Base-by-base conservation (phyloP, 2,113 vertebrate species). In the Steatornis caripensis region DNA sequence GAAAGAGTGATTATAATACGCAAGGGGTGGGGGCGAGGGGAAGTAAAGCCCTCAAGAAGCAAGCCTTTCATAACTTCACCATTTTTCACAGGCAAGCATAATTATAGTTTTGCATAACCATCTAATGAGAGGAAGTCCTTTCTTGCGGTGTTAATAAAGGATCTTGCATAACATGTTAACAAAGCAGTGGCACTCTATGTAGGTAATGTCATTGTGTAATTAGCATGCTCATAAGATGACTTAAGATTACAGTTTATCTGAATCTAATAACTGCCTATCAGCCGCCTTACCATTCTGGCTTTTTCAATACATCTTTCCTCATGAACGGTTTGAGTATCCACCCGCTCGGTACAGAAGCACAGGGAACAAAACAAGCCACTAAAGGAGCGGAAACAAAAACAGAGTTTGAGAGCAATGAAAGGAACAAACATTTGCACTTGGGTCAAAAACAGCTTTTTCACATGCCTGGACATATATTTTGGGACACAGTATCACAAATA, bases 71-170 rank as follows among this genome's bases (percentile, higher is more conserved):
- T 97, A 96, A 96, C 93, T 96, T 96, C 87, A 84, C 92, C 89
- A 93, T 95, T 96, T 96, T 94, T 97, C 85, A 97, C 97, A 96
- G 95, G 97, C 93, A 98, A 97, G 92, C 96, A 95, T 98, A 99
- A 98, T 98, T 98, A 98, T 96, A 98, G 98, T 98, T 98, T 90
- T 98, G 97, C 97, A 98, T 97, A 98, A 97, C 95, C 97, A 97
- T 98, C 96, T 98, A 97, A 98, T 98, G 97, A 98, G 96, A 98
- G 98, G 97, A 97, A 98, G 97, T 97, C 95, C 97, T 95, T 97
- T 97, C 98, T 94, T 96, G 96, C 98, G 98, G 98, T 98, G 98
- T 98, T 99, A 99, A 99, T 99, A 98, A 99, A 98, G 97, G 97
- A 98, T 97, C 97, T 96, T 96, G 96, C 97, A 97, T 97, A 96